These are phyloP conservation scores for Sinocyclocheilus anophthalmus DNA, from an alignment of 2,113 vertebrate genomes.

Conservation along the genomic window DNA sequence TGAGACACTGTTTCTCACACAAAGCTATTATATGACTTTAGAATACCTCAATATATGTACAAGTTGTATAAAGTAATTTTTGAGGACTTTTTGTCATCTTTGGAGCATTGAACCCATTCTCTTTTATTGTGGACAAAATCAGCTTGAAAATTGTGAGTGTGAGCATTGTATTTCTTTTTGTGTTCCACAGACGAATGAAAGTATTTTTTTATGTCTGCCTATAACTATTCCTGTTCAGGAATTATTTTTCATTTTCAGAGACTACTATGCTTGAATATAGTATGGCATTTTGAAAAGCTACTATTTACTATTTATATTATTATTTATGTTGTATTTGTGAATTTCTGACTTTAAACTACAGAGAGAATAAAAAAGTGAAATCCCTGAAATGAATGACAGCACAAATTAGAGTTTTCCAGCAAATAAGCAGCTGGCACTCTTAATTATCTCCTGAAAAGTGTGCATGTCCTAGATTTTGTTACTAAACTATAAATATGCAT, in stretches of 20 bases:
- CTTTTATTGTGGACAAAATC: neutral
- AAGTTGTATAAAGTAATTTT: neutral
- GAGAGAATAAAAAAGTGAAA: neutral
- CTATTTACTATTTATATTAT: neutral
- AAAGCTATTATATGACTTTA: neutral
- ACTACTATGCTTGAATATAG: neutral
- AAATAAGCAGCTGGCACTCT: neutral
- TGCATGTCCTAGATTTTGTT: neutral
- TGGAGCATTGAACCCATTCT: neutral
- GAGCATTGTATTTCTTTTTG: neutral
- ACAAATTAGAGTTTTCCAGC: neutral
- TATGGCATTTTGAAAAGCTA: conserved; percentile 1
- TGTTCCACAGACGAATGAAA: neutral
- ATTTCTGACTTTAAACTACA: neutral
- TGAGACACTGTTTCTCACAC: too few species aligned
- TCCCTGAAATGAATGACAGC: neutral
- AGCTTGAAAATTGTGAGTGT: too few species aligned
- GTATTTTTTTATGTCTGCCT: neutral
- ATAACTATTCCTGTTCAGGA: neutral
- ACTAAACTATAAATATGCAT: neutral
- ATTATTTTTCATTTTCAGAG: neutral
- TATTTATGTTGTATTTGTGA: neutral
- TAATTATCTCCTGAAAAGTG: neutral
- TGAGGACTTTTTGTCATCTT: neutral
- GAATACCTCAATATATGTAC: neutral